A percentile compares a stretch with the other conserved stretches of the same genome.
Conservation (phyloP, 2,797 vertebrate genomes). For the Lutjanus argentimaculatus region DNA sequence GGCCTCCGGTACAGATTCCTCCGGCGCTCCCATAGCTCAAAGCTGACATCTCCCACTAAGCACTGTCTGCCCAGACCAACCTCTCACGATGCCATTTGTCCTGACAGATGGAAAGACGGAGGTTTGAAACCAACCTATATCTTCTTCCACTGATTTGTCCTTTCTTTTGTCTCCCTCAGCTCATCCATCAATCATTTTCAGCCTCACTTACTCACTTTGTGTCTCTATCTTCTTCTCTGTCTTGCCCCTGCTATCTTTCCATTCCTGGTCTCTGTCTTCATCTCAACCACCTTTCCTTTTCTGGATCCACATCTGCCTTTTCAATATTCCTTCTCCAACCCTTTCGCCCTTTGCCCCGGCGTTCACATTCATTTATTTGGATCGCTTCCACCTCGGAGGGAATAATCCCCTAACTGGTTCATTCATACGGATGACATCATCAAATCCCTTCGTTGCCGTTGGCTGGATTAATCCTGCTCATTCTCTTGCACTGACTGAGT, state of each 20-base stretch:
- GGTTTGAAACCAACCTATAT: slow-evolving; percentile 76
- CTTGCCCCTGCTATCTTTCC: slow-evolving; percentile 34
- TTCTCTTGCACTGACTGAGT: slow-evolving; percentile 87
- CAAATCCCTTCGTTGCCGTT: slow-evolving; percentile 86
- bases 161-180: slow-evolving; percentile 70
- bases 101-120: slow-evolving; percentile 80
- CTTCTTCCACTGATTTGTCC: slow-evolving; percentile 74
- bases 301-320: slow-evolving; percentile 45
- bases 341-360: slow-evolving; percentile 64
- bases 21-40: slow-evolving; percentile 79
- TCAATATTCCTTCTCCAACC: slow-evolving; percentile 50
- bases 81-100: slow-evolving; percentile 78
- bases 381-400: slow-evolving; percentile 81
- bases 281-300: slow-evolving; percentile 55
- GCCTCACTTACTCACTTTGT: slow-evolving; percentile 63
- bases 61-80: slow-evolving; percentile 78
- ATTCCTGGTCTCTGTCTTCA: slow-evolving; percentile 26
- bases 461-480: slow-evolving; percentile 88
- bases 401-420: slow-evolving; percentile 89
- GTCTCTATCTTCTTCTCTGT: slow-evolving; percentile 51
- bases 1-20: slow-evolving; percentile 82
- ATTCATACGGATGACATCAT: slow-evolving; percentile 90
- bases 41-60: slow-evolving; percentile 80
- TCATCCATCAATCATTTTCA: slow-evolving; percentile 78
- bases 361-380: slow-evolving; percentile 84